These are phyloP conservation scores for Leptinotarsa texana DNA, from an alignment of 1,140 invertebrate genomes.

Conservation along the genomic window DNA sequence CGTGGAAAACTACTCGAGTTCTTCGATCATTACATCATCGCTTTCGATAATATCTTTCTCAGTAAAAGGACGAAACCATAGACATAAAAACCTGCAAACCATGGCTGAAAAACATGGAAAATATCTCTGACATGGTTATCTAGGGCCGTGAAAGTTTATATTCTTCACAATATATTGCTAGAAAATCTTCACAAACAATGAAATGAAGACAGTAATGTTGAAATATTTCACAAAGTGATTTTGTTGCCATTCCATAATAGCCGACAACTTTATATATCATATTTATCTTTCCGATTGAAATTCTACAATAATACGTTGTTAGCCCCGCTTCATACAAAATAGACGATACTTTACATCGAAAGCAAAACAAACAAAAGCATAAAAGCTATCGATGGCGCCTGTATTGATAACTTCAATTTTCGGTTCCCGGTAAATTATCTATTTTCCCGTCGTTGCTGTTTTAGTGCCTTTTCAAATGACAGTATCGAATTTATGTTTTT, in stretches of 20 bases:
- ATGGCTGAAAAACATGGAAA: too few species aligned
- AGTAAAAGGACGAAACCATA: too few species aligned
- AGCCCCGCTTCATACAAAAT: neutral
- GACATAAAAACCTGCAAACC: too few species aligned
- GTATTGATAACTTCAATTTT: neutral
- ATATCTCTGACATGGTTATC: too few species aligned
- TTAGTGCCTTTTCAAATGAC: neutral
- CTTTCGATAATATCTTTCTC: too few species aligned
- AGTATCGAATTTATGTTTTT: neutral
- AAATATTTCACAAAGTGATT: neutral
- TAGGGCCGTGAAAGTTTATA: too few species aligned
- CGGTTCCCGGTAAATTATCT: neutral
- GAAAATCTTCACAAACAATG: too few species aligned
- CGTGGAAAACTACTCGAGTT: too few species aligned
- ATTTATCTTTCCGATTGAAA: neutral
- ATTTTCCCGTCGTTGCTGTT: neutral
- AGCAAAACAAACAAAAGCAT: conserved; percentile 1
- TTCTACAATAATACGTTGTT: neutral
- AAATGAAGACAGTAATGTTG: neutral
- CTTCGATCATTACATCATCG: too few species aligned
- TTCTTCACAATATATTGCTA: too few species aligned
- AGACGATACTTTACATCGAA: neutral
- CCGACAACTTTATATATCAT: neutral
- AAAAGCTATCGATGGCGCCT: conserved; percentile 7
- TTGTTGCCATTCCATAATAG: neutral